phyloP scores from a whole-genome alignment of 2,888 invertebrate genomes.

The Gandaritis pyraliata region DNA sequence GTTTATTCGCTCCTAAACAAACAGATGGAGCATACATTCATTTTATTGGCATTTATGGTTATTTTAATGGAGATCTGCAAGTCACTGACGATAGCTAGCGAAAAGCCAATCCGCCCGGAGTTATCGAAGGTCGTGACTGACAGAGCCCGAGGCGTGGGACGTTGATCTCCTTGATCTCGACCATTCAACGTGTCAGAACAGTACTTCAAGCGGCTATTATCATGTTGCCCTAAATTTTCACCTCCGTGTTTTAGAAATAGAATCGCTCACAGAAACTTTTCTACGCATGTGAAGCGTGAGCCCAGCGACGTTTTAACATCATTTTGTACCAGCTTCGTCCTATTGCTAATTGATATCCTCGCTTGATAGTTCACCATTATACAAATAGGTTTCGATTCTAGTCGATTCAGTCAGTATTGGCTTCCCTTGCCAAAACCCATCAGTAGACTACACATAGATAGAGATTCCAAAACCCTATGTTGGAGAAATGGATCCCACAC shows the following conservation, averaged over 20 bases:
- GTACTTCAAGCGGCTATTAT: background rate
- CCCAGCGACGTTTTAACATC: background rate
- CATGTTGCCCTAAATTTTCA: conserved; percentile 10
- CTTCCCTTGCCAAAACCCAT: conserved; percentile 5
- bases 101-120: conserved; percentile 46
- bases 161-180: conserved; percentile 45
- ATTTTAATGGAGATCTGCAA: conserved; percentile 15
- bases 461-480: conserved; percentile 33
- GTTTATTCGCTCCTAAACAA: background rate
- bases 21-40: background rate
- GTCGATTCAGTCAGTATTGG: background rate
- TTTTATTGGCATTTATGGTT: conserved; percentile 8
- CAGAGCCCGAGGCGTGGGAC: conserved; percentile 40
- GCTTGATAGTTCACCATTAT: no score
- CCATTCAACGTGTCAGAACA: conserved; percentile 12
- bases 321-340: no score
- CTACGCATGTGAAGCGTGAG: conserved; percentile 2
- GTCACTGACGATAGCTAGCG: conserved; percentile 35
- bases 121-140: conserved; percentile 63
- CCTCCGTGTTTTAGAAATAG: conserved; percentile 4
- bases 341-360: no score
- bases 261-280: conserved; percentile 1
- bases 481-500: conserved; percentile 43
- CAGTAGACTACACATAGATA: conserved; percentile 2
- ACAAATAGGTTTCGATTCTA: background rate